Percentiles rank a stretch among this genome's conserved stretches.
phyloP scores from a whole-genome alignment of 2,113 vertebrate genomes.

The Oostethus manadensis region DNA sequence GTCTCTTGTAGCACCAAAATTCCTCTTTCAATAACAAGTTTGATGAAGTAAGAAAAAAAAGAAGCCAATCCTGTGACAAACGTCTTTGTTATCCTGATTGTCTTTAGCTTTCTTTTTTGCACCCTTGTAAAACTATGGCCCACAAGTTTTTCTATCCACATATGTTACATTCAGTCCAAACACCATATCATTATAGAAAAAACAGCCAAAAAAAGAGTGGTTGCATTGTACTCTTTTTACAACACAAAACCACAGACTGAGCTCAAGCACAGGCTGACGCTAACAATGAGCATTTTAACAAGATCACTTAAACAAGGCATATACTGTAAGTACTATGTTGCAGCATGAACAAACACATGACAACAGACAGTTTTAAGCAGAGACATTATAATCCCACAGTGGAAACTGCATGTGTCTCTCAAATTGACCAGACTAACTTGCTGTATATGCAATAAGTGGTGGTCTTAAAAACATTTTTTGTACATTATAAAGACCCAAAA shows the following conservation, averaged over 20 bases:
- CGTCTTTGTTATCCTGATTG: constrained; percentile 24
- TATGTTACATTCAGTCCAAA: constrained; percentile 41
- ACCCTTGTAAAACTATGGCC: constrained; percentile 30
- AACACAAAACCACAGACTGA: constrained; percentile 24
- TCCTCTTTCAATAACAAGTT: constrained; percentile 42
- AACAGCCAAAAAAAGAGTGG: constrained; percentile 26
- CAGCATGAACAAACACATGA: constrained; percentile 30
- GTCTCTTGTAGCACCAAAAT: constrained; percentile 30
- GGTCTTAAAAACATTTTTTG: too few species aligned
- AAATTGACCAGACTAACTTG: constrained; percentile 12
- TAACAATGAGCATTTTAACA: constrained; percentile 29
- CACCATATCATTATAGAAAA: constrained; percentile 30
- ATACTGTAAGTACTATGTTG: constrained; percentile 22
- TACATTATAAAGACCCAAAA: too few species aligned
- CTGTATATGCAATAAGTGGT: neutral
- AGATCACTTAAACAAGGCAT: constrained; percentile 21
- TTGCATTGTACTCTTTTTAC: constrained; percentile 26
- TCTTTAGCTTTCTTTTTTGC: constrained; percentile 32
- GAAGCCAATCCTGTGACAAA: neutral
- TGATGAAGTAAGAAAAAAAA: neutral
- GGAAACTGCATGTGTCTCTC: constrained; percentile 20
- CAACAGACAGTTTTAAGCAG: constrained; percentile 23
- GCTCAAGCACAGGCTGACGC: constrained; percentile 24
- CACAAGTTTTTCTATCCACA: constrained; percentile 46
- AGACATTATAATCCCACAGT: constrained; percentile 13